phyloP scores from a whole-genome alignment of 2,888 invertebrate genomes.

The Andrena marginata region DNA sequence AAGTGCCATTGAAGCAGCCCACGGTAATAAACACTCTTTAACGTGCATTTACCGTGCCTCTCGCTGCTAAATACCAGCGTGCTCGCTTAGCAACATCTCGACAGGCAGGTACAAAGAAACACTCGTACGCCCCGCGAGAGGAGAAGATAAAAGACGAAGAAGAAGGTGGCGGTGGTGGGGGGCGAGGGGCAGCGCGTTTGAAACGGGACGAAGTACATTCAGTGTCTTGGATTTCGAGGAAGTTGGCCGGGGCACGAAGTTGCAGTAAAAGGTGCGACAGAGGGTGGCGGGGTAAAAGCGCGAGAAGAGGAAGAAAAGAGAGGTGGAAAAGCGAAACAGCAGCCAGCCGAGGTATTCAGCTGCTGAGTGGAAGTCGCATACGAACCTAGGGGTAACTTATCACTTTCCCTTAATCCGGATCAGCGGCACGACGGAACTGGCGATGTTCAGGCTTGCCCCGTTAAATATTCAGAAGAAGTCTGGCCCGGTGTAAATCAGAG shows the following conservation, averaged over 20 bases:
- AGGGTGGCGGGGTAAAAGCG: neutral
- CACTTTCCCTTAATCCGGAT: slow-evolving; percentile 81
- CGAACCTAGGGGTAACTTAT: slow-evolving; percentile 75
- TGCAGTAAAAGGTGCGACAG: slow-evolving; percentile 14
- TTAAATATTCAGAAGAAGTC: slow-evolving; percentile 81
- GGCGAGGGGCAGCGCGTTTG: slow-evolving; percentile 4
- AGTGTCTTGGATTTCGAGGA: slow-evolving; percentile 37
- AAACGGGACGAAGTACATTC: slow-evolving; percentile 35
- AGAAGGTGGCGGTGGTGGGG: neutral
- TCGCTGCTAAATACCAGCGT: neutral
- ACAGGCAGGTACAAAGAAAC: neutral
- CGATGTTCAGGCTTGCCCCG: slow-evolving; percentile 74
- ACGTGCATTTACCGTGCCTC: neutral
- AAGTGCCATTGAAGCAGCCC: neutral
- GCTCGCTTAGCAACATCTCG: slow-evolving; percentile 8
- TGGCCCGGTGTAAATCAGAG: slow-evolving; percentile 76
- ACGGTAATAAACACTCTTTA: slow-evolving; percentile 4
- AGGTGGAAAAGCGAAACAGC: slow-evolving; percentile 68
- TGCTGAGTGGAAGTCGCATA: slow-evolving; percentile 72
- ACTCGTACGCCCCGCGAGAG: neutral
- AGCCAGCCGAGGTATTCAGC: slow-evolving; percentile 62
- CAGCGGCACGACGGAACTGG: slow-evolving; percentile 72
- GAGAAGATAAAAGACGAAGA: neutral
- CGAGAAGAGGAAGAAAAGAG: slow-evolving; percentile 25
- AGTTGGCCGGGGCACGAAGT: slow-evolving; percentile 28